Conservation (phyloP, 2,888 invertebrate genomes). For the Nesidiocoris tenuis region DNA sequence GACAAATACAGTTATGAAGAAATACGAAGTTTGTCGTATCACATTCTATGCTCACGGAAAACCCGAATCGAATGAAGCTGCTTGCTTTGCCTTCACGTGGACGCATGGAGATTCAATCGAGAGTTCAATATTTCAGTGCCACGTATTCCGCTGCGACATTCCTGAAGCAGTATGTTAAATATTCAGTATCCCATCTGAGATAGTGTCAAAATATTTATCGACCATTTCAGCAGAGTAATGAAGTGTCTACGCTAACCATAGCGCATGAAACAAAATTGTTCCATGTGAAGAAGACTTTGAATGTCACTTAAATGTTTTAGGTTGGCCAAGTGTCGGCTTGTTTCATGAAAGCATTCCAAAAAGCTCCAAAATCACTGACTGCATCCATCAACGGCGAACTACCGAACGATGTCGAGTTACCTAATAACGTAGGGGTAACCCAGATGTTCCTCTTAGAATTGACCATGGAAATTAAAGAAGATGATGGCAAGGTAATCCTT, state of each 20-base stretch:
- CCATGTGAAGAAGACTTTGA: no score
- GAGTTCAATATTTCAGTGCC: conserved; percentile 91
- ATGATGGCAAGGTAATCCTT: conserved; percentile 71
- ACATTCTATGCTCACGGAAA: conserved; percentile 92
- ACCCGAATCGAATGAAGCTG: conserved; percentile 75
- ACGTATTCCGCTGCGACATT: conserved; percentile 94
- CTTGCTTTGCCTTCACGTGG: conserved; percentile 99
- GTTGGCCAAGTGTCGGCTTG: conserved; percentile 62
- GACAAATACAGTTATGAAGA: conserved; percentile 76
- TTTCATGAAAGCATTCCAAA: conserved; percentile 92
- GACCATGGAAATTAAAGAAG: conserved; percentile 85
- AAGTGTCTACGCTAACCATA: no score
- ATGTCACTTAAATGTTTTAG: no score
- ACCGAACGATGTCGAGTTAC: conserved; percentile 53
- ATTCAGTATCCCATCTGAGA: no score
- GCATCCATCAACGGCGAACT: conserved; percentile 70
- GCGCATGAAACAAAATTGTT: no score
- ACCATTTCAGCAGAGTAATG: no score
- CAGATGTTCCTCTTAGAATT: conserved; percentile 52
- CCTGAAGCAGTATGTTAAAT: conserved; percentile 79
- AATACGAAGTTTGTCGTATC: conserved; percentile 89
- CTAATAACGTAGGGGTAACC: conserved; percentile 49
- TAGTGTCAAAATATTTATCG: no score
- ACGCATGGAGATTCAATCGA: conserved; percentile 81
- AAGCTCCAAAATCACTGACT: conserved; percentile 79